Evolutionary conservation across 2,113 vertebrate species (phyloP).

Genomic region (Leucosticte australis): DNA sequence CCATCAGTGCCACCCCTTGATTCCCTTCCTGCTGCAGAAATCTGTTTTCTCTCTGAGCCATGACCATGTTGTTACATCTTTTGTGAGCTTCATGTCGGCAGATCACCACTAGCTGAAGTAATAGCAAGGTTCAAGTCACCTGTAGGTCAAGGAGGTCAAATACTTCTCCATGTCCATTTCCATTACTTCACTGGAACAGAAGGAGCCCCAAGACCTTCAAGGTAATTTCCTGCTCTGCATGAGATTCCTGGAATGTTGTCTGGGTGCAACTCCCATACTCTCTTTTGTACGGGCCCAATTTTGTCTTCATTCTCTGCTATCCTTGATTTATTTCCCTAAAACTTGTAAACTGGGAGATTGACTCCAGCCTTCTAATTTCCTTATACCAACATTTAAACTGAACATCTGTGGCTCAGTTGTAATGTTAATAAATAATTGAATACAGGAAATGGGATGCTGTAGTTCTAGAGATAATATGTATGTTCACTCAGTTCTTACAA

Average conservation of each 20-base stretch:
- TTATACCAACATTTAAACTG: not conserved
- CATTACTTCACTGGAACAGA: not conserved
- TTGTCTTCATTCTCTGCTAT: not conserved
- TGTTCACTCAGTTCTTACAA: not conserved
- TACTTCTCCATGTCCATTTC: not conserved
- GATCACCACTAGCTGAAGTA: not conserved
- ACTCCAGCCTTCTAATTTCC: not conserved
- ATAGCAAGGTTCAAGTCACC: not conserved
- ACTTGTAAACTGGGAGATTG: not conserved
- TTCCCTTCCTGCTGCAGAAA: not conserved
- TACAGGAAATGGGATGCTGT: not conserved
- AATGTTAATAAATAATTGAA: slow-evolving; percentile 34
- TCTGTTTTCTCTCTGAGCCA: not conserved
- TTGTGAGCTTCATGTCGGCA: not conserved
- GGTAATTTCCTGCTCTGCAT: not conserved
- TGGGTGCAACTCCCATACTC: not conserved
- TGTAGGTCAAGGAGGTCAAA: not conserved
- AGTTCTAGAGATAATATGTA: not conserved
- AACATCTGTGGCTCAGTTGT: slow-evolving; percentile 7
- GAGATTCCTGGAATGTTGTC: not conserved
- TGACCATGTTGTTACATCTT: not conserved
- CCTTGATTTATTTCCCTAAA: not conserved
- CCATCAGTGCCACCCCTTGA: not conserved
- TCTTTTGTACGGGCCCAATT: not conserved
- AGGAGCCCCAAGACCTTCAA: not conserved